These are phyloP conservation scores for Falco concolor DNA, from an alignment of 2,797 vertebrate genomes.

Conservation along the genomic window DNA sequence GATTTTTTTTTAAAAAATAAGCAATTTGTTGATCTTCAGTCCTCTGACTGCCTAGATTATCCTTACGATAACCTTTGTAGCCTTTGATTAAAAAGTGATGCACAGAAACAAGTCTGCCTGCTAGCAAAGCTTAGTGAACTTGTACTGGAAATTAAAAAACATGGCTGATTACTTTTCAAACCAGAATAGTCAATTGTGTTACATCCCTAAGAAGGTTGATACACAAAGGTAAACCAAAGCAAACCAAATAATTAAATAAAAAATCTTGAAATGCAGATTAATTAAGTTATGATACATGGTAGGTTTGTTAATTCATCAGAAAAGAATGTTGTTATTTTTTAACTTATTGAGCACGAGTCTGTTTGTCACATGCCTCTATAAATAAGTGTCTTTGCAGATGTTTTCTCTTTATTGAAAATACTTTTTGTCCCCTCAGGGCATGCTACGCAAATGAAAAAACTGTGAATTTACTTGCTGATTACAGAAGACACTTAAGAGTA, in stretches of 20 bases:
- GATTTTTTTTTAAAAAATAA: neutral
- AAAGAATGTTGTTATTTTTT: neutral
- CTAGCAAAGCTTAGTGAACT: neutral
- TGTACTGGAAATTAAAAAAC: neutral
- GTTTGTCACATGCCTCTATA: neutral
- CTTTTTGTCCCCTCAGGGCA: neutral
- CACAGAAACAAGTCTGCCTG: neutral
- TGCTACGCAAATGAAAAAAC: neutral
- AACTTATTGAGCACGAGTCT: neutral
- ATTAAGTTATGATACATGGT: neutral
- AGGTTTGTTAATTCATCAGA: conserved; percentile 2
- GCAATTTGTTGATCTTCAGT: neutral
- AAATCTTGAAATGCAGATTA: neutral
- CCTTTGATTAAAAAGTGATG: neutral
- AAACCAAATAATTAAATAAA: neutral
- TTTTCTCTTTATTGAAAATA: conserved; percentile 17
- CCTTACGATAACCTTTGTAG: neutral
- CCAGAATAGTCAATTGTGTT: neutral
- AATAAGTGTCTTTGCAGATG: conserved; percentile 33
- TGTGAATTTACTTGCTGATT: neutral
- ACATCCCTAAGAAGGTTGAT: neutral
- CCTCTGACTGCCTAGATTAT: neutral
- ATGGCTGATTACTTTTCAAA: neutral
- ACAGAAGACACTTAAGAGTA: neutral
- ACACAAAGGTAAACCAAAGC: neutral